Base-by-base conservation (phyloP, 1,140 invertebrate genomes). In the Odontomachus brunneus region DNA sequence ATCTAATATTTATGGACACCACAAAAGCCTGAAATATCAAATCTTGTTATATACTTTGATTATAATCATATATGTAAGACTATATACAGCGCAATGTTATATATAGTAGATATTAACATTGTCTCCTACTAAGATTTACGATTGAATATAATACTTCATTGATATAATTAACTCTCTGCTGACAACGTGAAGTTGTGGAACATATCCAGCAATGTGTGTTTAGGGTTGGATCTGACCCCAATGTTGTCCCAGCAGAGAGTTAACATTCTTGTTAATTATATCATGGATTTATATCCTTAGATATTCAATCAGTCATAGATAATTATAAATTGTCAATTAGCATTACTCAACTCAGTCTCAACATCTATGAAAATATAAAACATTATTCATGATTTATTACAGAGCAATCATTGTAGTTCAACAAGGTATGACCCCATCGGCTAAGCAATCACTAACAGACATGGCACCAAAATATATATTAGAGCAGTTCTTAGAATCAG, bases 391-490 rank as follows among this genome's bases (percentile, higher is more conserved):
- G 2, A 53, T 66, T 90, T 96, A 96, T 88, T 94, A 94, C 48
- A 94, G 97, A 83, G 97, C 97, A 11, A 97, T 97, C 51, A 97
- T 98, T 88, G 96, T 98, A 0, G 94, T 94, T 2, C 97, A 97
- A 89, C 93, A 95, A 93, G 98, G 99, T 65, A 99, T 99, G 98
- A 99, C 99, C 15, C 99, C 99, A 5, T 99, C 98, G 48, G 99
- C 99, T 1, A 99, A 99, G 94, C 98, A 99, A 95, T 98, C 98
- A 0, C 93, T 99, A 60, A 97, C 98, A 5, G 99, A 99, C 90
- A 99, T 99, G 99, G 98, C 99, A 1, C 99, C 99, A 0, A 99
- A 99, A 94, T 99, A 99, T 91, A 99, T 99, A 90, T 94, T 99
- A 66, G 99, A 99, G 95, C 98, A 99, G 90, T 99, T 99, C 94